Conservation (phyloP, 2,888 invertebrate species). For the Leptarthrus brevirostris region DNA sequence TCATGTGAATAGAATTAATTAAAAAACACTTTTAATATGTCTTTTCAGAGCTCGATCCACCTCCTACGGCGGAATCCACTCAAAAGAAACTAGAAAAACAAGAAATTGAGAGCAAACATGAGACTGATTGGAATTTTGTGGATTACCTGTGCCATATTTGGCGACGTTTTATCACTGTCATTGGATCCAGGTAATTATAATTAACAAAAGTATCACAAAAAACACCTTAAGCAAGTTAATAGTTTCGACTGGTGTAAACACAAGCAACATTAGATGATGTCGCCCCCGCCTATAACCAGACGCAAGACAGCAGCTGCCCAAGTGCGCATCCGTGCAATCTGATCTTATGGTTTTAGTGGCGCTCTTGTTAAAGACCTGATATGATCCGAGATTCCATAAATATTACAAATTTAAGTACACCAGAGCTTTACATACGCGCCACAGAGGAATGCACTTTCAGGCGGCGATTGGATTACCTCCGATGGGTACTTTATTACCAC, state of each 20-base stretch:
- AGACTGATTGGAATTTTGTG: conserved; percentile 61
- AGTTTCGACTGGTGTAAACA: no score
- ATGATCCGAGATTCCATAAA: conserved; percentile 29
- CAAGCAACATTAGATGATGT: conserved; percentile 2
- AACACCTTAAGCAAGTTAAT: conserved; percentile 43
- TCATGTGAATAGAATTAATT: conserved; percentile 3
- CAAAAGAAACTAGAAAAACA: neutral
- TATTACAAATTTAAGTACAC: conserved; percentile 30
- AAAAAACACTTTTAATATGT: neutral
- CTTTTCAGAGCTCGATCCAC: conserved; percentile 15
- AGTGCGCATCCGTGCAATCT: neutral
- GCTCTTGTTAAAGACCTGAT: conserved; percentile 34
- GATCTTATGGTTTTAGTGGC: conserved; percentile 1
- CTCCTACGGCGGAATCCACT: conserved; percentile 2
- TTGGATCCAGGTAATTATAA: conserved; percentile 65
- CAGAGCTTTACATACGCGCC: neutral
- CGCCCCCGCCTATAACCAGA: conserved; percentile 12
- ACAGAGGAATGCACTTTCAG: conserved; percentile 36
- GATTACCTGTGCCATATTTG: conserved; percentile 59
- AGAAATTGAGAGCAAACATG: conserved; percentile 57
- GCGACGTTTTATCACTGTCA: conserved; percentile 63
- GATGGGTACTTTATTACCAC: conserved; percentile 42
- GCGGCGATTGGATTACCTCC: conserved; percentile 43
- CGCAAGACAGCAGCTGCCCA: neutral
- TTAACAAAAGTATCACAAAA: neutral